A percentile compares a stretch with the other conserved stretches of the same genome.
These are phyloP conservation scores for Enteromius argenteus DNA, from an alignment of 2,797 vertebrate species.

Conservation along the genomic window DNA sequence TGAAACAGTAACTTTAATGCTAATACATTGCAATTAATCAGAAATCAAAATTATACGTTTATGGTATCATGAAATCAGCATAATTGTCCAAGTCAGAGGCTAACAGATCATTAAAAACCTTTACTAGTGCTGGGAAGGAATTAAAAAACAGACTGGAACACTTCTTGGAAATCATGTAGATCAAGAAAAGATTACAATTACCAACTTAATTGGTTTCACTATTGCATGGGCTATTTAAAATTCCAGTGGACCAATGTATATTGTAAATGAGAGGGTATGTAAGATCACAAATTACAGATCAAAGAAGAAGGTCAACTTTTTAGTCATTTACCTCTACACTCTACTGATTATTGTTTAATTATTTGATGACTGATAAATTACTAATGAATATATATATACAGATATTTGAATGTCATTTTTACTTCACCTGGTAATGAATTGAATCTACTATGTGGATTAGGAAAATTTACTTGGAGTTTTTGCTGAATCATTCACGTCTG, in stretches of 20 bases:
- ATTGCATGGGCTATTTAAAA: background rate
- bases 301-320: background rate
- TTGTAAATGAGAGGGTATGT: too few relatives aligned
- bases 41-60: background rate
- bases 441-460: background rate
- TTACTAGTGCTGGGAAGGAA: background rate
- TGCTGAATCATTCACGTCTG: constrained; percentile 24
- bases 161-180: background rate
- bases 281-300: background rate
- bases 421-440: background rate
- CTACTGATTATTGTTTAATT: background rate
- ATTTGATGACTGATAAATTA: background rate
- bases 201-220: too few relatives aligned
- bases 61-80: background rate
- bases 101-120: background rate
- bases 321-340: background rate
- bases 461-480: constrained; percentile 24
- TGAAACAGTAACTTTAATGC: background rate
- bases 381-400: background rate
- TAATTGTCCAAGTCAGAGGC: background rate
- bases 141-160: background rate
- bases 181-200: too few relatives aligned
- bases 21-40: background rate
- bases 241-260: background rate
- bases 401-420: background rate